Evolutionary conservation across 2,113 vertebrate genomes (phyloP).

Genomic region (Solenodon paradoxus): DNA sequence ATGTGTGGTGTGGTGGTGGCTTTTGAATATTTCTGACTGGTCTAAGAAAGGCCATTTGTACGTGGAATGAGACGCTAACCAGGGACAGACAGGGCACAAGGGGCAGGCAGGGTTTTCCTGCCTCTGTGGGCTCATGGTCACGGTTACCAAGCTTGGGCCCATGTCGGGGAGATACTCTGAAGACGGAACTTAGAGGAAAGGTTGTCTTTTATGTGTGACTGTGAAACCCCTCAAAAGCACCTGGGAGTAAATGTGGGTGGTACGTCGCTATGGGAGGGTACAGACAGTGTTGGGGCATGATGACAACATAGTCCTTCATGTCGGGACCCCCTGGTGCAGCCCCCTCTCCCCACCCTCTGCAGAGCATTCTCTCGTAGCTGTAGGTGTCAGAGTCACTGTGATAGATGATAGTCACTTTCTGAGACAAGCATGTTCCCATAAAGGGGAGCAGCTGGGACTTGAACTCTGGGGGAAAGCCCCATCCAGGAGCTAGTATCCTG

Average conservation of each 20-base stretch:
- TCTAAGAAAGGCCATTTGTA: not conserved
- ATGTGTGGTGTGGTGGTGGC: not conserved
- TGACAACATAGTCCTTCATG: not conserved
- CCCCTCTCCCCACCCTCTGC: not conserved
- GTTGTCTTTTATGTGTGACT: not conserved
- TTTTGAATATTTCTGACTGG: not conserved
- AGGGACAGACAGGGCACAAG: not conserved
- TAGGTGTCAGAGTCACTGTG: not conserved
- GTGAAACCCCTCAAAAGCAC: not conserved
- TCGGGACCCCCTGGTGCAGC: not conserved
- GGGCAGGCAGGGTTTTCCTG: not conserved
- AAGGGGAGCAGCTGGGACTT: not conserved
- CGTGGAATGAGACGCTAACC: not conserved
- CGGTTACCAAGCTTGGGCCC: not conserved
- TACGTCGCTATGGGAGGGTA: not conserved
- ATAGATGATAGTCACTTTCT: not conserved
- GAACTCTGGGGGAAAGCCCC: not conserved
- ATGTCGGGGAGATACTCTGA: not conserved
- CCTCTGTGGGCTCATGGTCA: not conserved
- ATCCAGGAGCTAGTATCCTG: not conserved
- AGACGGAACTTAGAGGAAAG: not conserved
- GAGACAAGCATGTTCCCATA: not conserved
- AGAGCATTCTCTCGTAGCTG: not conserved
- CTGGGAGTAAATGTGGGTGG: not conserved
- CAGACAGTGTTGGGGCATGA: not conserved